Evolutionary conservation across 2,113 vertebrate genomes (phyloP).

Genomic region (Aegithalos caudatus): DNA sequence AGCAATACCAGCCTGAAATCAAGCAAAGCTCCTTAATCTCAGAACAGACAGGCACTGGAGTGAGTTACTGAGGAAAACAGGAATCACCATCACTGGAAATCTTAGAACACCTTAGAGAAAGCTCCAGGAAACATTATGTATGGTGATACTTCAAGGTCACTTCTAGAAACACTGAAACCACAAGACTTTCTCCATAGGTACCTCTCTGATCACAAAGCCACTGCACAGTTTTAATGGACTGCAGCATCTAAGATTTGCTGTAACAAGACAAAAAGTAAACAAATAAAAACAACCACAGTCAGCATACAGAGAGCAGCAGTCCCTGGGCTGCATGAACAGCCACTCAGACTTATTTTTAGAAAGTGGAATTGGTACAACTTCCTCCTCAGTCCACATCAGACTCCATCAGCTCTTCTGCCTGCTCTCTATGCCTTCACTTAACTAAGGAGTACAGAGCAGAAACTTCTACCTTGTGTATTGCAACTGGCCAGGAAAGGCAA

Average conservation of each 20-base stretch:
- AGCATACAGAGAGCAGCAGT: neutral
- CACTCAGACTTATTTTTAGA: neutral
- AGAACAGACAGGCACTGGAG: neutral
- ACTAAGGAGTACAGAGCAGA: fast-evolving
- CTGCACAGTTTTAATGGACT: neutral
- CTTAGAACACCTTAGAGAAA: neutral
- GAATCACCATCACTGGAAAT: neutral
- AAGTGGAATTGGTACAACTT: constrained; percentile 11
- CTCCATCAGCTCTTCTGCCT: neutral
- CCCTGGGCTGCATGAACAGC: neutral
- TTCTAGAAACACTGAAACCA: neutral
- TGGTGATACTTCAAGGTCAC: constrained; percentile 28
- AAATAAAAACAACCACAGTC: neutral
- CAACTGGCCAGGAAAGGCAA: neutral
- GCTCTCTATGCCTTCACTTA: neutral
- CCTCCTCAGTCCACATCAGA: neutral
- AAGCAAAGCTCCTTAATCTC: neutral
- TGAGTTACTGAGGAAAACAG: neutral
- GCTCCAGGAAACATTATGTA: neutral
- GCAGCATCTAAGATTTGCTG: neutral
- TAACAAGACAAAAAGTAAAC: neutral
- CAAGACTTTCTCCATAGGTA: neutral
- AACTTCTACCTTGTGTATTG: neutral
- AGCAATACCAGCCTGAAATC: neutral
- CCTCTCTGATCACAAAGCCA: neutral